phyloP scores from a whole-genome alignment of 2,797 vertebrate genomes.

The Lophius americanus region DNA sequence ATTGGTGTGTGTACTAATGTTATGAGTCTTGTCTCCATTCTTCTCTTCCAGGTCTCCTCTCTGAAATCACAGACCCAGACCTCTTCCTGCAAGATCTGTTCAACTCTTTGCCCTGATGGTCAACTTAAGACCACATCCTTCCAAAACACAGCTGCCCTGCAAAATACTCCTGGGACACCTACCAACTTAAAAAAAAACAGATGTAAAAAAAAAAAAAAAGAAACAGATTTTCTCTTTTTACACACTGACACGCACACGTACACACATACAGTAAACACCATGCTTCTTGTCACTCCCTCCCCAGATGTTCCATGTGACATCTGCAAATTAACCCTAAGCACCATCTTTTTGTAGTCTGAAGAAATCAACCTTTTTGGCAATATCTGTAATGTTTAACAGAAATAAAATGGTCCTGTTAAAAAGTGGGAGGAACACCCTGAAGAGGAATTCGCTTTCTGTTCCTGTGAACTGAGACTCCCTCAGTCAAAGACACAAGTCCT shows the following conservation, averaged over 20 bases:
- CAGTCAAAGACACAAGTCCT: slow-evolving; percentile 3
- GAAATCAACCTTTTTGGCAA: slow-evolving; percentile 64
- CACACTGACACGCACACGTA: slow-evolving; percentile 47
- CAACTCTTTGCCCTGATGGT: slow-evolving; percentile 93
- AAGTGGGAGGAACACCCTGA: slow-evolving; percentile 16
- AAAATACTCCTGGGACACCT: slow-evolving; percentile 57
- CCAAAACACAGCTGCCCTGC: slow-evolving; percentile 40
- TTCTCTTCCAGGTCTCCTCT: slow-evolving; percentile 87
- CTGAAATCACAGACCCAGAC: slow-evolving; percentile 91
- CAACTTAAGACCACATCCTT: slow-evolving; percentile 34
- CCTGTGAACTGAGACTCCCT: slow-evolving; percentile 11
- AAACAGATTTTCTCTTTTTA: slow-evolving; percentile 34
- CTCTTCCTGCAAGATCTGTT: slow-evolving; percentile 94
- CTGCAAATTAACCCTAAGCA: slow-evolving; percentile 72
- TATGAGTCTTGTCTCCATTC: neutral
- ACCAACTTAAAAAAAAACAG: slow-evolving; percentile 47
- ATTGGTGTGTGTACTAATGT: neutral
- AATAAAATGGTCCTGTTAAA: slow-evolving; percentile 46
- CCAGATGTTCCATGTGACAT: slow-evolving; percentile 36
- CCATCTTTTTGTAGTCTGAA: slow-evolving; percentile 71
- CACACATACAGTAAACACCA: slow-evolving; percentile 47
- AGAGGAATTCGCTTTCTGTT: slow-evolving; percentile 39
- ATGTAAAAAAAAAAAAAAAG: slow-evolving; percentile 10
- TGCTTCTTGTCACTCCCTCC: slow-evolving; percentile 58
- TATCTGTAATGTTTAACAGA: slow-evolving; percentile 69